These are phyloP conservation scores for Hipposideros larvatus DNA, from an alignment of 2,797 vertebrate species.

Conservation along the genomic window DNA sequence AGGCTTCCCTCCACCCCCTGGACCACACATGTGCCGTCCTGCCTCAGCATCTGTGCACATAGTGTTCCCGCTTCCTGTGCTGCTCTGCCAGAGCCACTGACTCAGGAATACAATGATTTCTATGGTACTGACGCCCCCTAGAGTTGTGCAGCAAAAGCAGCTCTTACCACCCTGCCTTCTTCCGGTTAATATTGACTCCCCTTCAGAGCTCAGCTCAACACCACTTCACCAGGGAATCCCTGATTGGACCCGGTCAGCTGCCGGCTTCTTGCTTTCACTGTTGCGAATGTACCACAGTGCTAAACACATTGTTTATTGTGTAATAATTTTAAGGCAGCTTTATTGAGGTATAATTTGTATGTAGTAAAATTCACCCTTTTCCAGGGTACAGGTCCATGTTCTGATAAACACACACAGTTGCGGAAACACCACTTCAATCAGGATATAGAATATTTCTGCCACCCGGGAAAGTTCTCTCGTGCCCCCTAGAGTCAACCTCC, in stretches of 20 bases:
- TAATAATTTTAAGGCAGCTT: not conserved
- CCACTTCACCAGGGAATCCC: not conserved
- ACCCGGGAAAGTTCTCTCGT: not conserved
- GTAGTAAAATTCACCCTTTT: not conserved
- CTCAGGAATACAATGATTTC: not conserved
- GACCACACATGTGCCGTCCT: not conserved
- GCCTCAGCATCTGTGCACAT: not conserved
- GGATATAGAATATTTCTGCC: not conserved
- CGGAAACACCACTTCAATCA: not conserved
- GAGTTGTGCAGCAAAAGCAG: not conserved
- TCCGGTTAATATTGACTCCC: no score
- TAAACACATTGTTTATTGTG: rapidly evolving
- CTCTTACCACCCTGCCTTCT: not conserved
- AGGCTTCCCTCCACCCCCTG: not conserved
- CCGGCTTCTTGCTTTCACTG: not conserved
- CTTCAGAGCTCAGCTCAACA: not conserved
- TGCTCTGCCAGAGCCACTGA: not conserved
- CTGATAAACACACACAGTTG: not conserved
- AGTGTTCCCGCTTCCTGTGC: not conserved
- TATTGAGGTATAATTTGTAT: not conserved
- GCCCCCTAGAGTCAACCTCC: not conserved
- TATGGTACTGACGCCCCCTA: not conserved
- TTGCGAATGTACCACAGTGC: not conserved
- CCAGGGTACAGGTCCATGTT: not conserved
- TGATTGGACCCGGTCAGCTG: not conserved